A percentile compares a stretch with the other conserved stretches of the same genome.
Evolutionary conservation across 1,140 invertebrate species (phyloP).

Genomic region (Nasonia longicornis): DNA sequence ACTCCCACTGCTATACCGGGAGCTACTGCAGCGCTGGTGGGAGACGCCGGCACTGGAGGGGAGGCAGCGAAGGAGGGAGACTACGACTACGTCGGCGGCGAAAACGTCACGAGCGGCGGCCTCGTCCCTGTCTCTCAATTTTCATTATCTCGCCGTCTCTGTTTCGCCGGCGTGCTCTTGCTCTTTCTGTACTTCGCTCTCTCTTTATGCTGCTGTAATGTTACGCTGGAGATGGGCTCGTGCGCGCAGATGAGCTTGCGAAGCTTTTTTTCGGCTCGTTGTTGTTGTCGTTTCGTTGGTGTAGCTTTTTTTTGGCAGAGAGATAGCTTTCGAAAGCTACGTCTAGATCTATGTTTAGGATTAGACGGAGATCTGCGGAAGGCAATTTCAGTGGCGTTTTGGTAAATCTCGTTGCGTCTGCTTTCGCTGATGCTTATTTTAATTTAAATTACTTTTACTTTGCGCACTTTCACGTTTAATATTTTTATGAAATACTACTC

Average conservation of each 20-base stretch:
- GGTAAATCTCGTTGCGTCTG: too few relatives aligned
- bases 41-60: neutral
- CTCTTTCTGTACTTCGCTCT: neutral
- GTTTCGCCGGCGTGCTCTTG: neutral
- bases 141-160: conserved; percentile 32
- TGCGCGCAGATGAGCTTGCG: neutral
- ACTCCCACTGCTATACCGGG: conserved; percentile 12
- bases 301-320: too few relatives aligned
- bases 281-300: too few relatives aligned
- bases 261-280: neutral
- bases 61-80: neutral
- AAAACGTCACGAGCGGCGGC: conserved; percentile 48
- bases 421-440: too few relatives aligned
- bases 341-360: too few relatives aligned
- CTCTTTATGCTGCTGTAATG: neutral
- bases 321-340: too few relatives aligned
- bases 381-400: too few relatives aligned
- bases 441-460: too few relatives aligned
- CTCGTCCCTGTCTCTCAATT: conserved; percentile 35
- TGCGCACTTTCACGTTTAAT: neutral
- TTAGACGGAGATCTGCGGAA: too few relatives aligned
- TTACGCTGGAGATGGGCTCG: neutral
- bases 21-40: neutral
- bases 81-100: conserved; percentile 21
- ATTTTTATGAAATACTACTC: neutral